Base-by-base conservation (phyloP, 2,113 vertebrate species). In the Plestiodon gilberti region DNA sequence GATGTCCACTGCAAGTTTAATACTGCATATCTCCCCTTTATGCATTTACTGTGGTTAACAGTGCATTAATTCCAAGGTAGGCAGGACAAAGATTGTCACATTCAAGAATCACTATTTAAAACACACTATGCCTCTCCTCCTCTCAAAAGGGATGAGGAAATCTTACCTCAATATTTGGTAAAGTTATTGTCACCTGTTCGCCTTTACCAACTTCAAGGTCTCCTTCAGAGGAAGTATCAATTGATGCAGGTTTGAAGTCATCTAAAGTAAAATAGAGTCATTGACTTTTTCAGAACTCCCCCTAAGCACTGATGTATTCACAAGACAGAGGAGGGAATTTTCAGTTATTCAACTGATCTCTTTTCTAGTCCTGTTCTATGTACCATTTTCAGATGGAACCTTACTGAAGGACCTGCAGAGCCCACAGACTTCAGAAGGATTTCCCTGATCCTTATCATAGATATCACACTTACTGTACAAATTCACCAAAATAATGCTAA, bases 161-260 rank as follows among this genome's bases (percentile, higher is more conserved):
- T 89, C 96, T 94, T 88, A 99, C 99, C 97, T 99, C 98, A 93
- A 99, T 97, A 92, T 99, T 99, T 82, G 99, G 99, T 88, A 99
- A 94, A 0, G 99, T 99, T 93, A 99, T 99, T 30, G 98, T 99
- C 94, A 99, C 99, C 95, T 99, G 98, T 94, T 99, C 99, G 93
- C 98, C 98, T 97, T 99, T 99, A 86, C 99, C 99, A 48, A 99
- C 98, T 94, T 99, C 98, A 80, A 99, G 98, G 35, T 99, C 97
- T 64, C 99, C 99, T 96, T 99, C 98, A 95, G 98, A 98, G 33
- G 98, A 93, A 28, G 98, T 99, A 88, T 99, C 99, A 93, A 99
- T 99, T 77, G 99, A 99, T 23, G 99, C 99, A 91, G 99, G 99
- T 92, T 99, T 99, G 93, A 99, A 99, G 93, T 99, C 99, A 99